Percentiles rank a stretch among this genome's conserved stretches.
phyloP scores from a whole-genome alignment of 2,888 invertebrate species.

The Pyrrhia umbra region DNA sequence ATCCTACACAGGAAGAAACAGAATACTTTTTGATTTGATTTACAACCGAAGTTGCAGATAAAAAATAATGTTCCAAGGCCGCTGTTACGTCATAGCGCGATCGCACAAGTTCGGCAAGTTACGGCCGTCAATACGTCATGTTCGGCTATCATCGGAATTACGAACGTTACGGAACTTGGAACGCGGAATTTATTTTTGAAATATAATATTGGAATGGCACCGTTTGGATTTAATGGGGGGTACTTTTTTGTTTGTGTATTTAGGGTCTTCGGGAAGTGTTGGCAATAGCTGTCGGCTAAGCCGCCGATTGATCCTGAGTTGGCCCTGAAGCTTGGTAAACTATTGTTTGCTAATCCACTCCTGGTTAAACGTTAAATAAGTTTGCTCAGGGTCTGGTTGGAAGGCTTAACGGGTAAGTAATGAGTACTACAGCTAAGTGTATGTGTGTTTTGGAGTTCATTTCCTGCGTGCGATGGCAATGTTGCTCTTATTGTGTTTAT shows the following conservation, averaged over 20 bases:
- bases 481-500: background rate
- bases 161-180: conserved; percentile 52
- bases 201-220: conserved; percentile 50
- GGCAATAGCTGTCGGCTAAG: conserved; percentile 1
- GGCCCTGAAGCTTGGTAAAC: conserved; percentile 18
- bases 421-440: conserved; percentile 9
- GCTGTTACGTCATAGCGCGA: conserved; percentile 41
- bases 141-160: conserved; percentile 60
- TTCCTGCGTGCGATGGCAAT: conserved; percentile 15
- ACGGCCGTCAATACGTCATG: conserved; percentile 52
- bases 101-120: conserved; percentile 52
- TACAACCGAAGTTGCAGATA: conserved; percentile 50
- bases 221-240: conserved; percentile 32
- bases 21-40: conserved; percentile 53
- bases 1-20: conserved; percentile 40
- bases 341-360: conserved; percentile 27
- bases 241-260: conserved; percentile 47
- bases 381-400: conserved; percentile 10
- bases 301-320: conserved; percentile 33
- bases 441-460: conserved; percentile 34
- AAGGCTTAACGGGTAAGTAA: conserved; percentile 25
- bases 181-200: conserved; percentile 55
- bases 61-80: conserved; percentile 47
- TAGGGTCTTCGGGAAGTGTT: conserved; percentile 21
- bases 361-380: conserved; percentile 19